phyloP scores from a whole-genome alignment of 2,888 invertebrate species.

The Stenchaetothrips biformis region DNA sequence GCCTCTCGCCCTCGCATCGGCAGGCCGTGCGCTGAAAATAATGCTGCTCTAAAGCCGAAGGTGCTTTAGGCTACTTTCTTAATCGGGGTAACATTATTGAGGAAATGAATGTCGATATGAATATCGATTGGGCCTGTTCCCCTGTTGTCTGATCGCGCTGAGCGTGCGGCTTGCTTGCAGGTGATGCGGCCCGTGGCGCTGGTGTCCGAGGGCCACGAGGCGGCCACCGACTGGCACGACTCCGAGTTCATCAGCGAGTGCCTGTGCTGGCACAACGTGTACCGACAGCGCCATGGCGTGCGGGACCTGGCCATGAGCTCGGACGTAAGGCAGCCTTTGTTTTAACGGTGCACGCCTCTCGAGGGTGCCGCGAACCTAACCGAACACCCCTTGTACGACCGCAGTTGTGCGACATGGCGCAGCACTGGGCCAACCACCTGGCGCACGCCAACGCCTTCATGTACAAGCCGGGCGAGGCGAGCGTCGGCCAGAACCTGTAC shows the following conservation, averaged over 20 bases:
- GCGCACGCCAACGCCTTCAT: slow-evolving; percentile 75
- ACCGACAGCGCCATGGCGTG: slow-evolving; percentile 69
- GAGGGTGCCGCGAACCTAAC: not conserved
- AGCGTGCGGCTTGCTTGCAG: slow-evolving; percentile 45
- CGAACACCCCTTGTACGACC: slow-evolving; percentile 39
- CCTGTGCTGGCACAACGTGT: slow-evolving; percentile 78
- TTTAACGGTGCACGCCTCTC: not conserved
- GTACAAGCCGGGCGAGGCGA: slow-evolving; percentile 65
- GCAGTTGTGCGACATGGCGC: slow-evolving; percentile 73
- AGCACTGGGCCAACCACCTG: slow-evolving; percentile 83
- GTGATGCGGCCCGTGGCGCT: slow-evolving; percentile 66
- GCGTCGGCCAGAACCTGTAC: slow-evolving; percentile 75
- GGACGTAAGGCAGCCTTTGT: slow-evolving; percentile 53
- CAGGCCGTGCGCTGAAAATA: no score
- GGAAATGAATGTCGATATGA: no score
- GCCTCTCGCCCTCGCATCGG: no score
- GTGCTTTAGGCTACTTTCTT: no score
- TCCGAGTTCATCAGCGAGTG: slow-evolving; percentile 77
- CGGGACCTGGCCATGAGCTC: slow-evolving; percentile 69
- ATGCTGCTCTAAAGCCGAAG: no score
- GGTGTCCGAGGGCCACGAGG: slow-evolving; percentile 64
- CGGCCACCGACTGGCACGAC: slow-evolving; percentile 70
- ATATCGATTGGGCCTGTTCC: no score
- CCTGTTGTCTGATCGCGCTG: no score
- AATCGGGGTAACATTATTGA: no score